Percentiles rank a stretch among this genome's conserved stretches.
These are phyloP conservation scores for Limnephilus marmoratus DNA, from an alignment of 2,888 invertebrate species.

Conservation along the genomic window DNA sequence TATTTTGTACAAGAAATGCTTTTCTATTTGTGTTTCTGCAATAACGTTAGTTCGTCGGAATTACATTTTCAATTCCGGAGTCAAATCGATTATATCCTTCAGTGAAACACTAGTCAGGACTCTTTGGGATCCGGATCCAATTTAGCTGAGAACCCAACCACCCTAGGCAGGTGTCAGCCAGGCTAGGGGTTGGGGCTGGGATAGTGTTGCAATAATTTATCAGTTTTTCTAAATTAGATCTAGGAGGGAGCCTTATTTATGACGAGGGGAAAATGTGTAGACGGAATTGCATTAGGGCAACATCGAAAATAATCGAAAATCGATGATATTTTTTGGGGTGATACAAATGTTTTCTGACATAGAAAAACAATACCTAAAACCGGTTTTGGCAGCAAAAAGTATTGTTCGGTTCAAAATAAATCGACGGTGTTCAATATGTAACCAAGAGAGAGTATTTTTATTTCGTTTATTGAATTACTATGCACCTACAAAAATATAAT, in stretches of 20 bases:
- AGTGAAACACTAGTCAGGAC: neutral
- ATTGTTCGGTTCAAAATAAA: too few species aligned
- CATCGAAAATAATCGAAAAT: conserved; percentile 13
- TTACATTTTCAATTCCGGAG: neutral
- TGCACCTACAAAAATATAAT: too few species aligned
- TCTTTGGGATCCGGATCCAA: neutral
- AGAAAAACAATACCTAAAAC: too few species aligned
- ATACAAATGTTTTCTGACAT: neutral
- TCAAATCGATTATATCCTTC: neutral
- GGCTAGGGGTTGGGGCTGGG: neutral
- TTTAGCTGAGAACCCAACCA: conserved; percentile 15
- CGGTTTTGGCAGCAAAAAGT: too few species aligned
- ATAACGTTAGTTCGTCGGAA: neutral
- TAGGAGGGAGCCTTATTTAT: neutral
- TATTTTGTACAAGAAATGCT: neutral
- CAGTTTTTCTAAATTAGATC: conserved; percentile 29
- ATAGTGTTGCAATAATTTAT: conserved; percentile 18
- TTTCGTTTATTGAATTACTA: too few species aligned
- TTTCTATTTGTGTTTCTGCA: neutral
- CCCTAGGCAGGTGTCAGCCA: neutral
- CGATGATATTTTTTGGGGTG: neutral
- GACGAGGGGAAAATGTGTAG: neutral
- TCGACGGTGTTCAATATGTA: too few species aligned
- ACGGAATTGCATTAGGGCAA: neutral
- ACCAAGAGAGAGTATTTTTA: too few species aligned